phyloP scores from a whole-genome alignment of 1,140 invertebrate genomes.

The Magallana angulata region DNA sequence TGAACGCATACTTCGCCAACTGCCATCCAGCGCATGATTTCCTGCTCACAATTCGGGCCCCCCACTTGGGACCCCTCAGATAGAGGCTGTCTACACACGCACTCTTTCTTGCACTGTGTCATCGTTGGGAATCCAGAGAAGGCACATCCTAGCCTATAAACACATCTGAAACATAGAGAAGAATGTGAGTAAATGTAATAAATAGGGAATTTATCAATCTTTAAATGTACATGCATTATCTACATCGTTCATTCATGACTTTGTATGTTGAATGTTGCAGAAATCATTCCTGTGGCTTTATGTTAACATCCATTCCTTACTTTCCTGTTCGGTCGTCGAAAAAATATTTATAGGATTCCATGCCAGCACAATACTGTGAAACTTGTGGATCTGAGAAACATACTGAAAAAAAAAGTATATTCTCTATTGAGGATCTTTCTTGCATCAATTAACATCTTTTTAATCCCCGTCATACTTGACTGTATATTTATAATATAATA shows the following conservation, averaged over 20 bases:
- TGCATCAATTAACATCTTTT: no score
- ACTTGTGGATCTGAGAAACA: neutral
- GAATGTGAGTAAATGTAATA: neutral
- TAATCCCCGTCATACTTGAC: no score
- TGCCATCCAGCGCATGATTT: conserved; percentile 25
- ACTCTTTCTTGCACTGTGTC: conserved; percentile 32
- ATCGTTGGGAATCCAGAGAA: conserved; percentile 14
- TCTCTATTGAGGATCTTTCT: no score
- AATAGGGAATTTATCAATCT: no score
- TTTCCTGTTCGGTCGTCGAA: conserved; percentile 2
- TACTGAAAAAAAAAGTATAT: neutral
- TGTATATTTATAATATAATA: no score
- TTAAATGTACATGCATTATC: no score
- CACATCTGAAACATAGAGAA: conserved; percentile 22
- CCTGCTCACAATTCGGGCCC: conserved; percentile 33
- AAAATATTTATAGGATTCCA: conserved; percentile 16
- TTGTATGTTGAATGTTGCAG: no score
- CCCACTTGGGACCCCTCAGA: neutral
- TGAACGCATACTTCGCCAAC: conserved; percentile 50
- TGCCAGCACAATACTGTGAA: neutral
- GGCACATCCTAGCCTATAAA: neutral
- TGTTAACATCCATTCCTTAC: neutral
- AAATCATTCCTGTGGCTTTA: no score
- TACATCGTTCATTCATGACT: no score
- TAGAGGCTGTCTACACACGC: conserved; percentile 16